Percentiles rank a stretch among this genome's conserved stretches.
These are phyloP conservation scores for Venustaconcha ellipsiformis DNA, from an alignment of 1,140 invertebrate species.

Conservation along the genomic window DNA sequence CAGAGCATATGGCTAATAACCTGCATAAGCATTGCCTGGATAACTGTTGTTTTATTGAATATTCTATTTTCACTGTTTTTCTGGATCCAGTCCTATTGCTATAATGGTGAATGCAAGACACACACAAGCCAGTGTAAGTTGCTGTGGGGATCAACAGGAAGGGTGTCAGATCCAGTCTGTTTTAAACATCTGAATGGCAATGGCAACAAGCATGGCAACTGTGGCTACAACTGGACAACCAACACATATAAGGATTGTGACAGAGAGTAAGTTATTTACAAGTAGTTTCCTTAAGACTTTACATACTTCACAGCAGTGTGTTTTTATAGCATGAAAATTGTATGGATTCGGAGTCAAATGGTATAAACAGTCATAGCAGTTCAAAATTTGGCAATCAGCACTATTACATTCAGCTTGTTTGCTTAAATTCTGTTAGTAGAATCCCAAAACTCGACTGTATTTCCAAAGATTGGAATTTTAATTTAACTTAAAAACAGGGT, in stretches of 20 bases:
- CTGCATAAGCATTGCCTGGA: too few relatives aligned
- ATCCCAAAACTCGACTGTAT: too few relatives aligned
- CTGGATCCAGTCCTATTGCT: conserved; percentile 84
- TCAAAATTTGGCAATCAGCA: too few relatives aligned
- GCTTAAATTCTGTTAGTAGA: too few relatives aligned
- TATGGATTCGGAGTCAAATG: neutral
- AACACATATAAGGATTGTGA: conserved; percentile 82
- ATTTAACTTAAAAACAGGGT: too few relatives aligned
- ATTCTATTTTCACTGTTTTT: neutral
- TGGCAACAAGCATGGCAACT: conserved; percentile 91
- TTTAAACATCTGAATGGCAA: conserved; percentile 86
- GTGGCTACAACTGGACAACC: conserved; percentile 87
- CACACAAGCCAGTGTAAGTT: conserved; percentile 93
- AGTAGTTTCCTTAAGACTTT: neutral
- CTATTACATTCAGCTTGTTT: too few relatives aligned
- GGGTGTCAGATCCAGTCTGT: conserved; percentile 85
- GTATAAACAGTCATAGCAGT: neutral
- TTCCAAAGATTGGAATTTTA: too few relatives aligned
- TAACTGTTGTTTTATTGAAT: too few relatives aligned
- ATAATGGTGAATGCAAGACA: conserved; percentile 89
- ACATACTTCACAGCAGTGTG: neutral
- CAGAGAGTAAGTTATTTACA: conserved; percentile 73
- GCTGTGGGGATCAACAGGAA: conserved; percentile 94
- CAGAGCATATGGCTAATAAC: too few relatives aligned
- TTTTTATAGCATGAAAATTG: neutral